Evolutionary conservation across 2,888 invertebrate genomes (phyloP), one percentile per base, ranked within the genome.

Genomic region (Brenthis hecate): DNA sequence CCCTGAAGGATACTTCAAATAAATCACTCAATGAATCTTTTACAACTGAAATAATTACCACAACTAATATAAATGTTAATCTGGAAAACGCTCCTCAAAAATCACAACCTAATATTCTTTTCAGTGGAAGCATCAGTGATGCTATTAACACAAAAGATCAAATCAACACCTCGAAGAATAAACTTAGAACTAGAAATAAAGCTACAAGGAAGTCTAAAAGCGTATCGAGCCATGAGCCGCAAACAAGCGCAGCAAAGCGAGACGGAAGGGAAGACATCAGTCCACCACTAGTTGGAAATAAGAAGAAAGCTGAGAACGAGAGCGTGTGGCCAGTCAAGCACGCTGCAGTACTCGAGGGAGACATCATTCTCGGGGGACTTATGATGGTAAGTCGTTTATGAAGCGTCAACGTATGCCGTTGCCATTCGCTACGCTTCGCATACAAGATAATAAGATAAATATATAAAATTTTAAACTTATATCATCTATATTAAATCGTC

Each of bases 361-460:
- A 97, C 81, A 93, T 98, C 72, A 94, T 97, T 43, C 92, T 98
- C 28, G 98, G 98, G 2, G 98, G 97, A 0, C 94, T 98, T 60
- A 98, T 98, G 97, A 98, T 98, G 98, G 97, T 90, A 71, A 73
- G 79, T 68, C 3, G 19, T 11, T 14, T 36, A 36, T 8, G 36
- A 43, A 43, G 3, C 36, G 36, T 43, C 36, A 43, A 43, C 36
- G 36, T 8, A 36, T 43, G 36, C 36, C 11, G 3, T 43, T 28
- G 28, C 3, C 28, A 4, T 28, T 28, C 28, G 28, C 4, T 28
- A 28, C 28, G 28, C 28, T 28, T 28, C 28, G 36, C 36, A 11
- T 43, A 36, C 11, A 11, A 43, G 36, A 11, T 43, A 36, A 8
- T 36, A 11, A 1, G 36, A 36, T 43, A 43, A 8, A 43, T 43